These are phyloP conservation scores for Bombylius discolor DNA, from an alignment of 2,888 invertebrate species.

Conservation along the genomic window DNA sequence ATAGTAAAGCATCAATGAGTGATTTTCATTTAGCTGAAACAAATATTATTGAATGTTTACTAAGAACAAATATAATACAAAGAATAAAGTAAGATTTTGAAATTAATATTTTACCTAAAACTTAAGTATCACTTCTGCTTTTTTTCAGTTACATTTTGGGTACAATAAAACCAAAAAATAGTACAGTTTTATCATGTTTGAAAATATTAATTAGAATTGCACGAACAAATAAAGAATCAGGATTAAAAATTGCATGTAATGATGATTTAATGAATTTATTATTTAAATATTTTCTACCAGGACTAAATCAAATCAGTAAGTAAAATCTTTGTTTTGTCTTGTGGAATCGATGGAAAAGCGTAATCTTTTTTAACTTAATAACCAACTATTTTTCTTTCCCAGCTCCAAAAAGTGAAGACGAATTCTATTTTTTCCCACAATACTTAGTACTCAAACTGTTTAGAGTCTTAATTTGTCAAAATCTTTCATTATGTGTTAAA, in stretches of 20 bases:
- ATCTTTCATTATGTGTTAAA: conserved; percentile 24
- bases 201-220: conserved; percentile 68
- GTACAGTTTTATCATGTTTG: conserved; percentile 58
- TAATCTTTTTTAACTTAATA: no score
- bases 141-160: conserved; percentile 59
- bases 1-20: conserved; percentile 53
- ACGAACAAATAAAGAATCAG: conserved; percentile 59
- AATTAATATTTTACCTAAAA: background rate
- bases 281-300: conserved; percentile 41
- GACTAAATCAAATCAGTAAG: conserved; percentile 21
- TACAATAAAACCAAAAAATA: conserved; percentile 52
- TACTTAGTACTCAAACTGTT: conserved; percentile 58
- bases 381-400: background rate
- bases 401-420: background rate
- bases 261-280: conserved; percentile 51
- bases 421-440: conserved; percentile 50
- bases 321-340: background rate
- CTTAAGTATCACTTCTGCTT: background rate
- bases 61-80: conserved; percentile 62
- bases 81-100: conserved; percentile 44
- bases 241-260: conserved; percentile 48
- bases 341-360: no score
- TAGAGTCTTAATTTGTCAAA: conserved; percentile 52
- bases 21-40: conserved; percentile 78
- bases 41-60: conserved; percentile 60